These are phyloP conservation scores for Hanleya hanleyi DNA, from an alignment of 2,888 invertebrate genomes.

Conservation along the genomic window DNA sequence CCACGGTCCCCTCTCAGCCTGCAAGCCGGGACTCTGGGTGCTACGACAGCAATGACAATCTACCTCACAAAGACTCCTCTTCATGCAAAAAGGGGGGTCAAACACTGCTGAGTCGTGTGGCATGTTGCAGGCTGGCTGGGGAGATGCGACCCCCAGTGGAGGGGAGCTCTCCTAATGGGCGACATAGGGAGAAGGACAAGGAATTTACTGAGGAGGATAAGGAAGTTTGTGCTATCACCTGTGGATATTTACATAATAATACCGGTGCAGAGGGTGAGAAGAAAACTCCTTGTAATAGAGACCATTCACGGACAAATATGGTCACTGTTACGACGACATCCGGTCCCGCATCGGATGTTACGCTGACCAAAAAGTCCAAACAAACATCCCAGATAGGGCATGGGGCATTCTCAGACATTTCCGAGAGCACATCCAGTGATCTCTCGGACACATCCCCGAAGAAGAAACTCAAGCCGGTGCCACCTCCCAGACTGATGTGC, in stretches of 20 bases:
- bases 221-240: slow-evolving; percentile 59
- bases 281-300: not conserved
- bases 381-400: not conserved
- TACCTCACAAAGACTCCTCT: slow-evolving; percentile 44
- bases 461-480: slow-evolving; percentile 16
- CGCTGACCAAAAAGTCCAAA: not conserved
- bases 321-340: not conserved
- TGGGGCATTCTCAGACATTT: slow-evolving; percentile 11
- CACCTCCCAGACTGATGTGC: not conserved
- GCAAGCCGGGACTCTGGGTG: slow-evolving; percentile 73
- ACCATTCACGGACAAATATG: not conserved
- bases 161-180: not conserved
- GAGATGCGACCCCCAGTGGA: not conserved
- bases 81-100: not conserved
- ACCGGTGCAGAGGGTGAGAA: not conserved
- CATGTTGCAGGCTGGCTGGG: not conserved
- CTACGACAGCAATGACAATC: slow-evolving; percentile 68
- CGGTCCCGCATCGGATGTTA: not conserved
- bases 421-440: slow-evolving; percentile 24
- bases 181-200: slow-evolving; percentile 19
- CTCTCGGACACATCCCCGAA: slow-evolving; percentile 23
- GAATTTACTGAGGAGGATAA: slow-evolving; percentile 59
- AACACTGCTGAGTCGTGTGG: slow-evolving; percentile 2
- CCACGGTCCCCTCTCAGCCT: slow-evolving; percentile 42
- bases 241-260: slow-evolving; percentile 12